Evolutionary conservation across 2,888 invertebrate species (phyloP).

Genomic region (Opisthograptis luteolata): DNA sequence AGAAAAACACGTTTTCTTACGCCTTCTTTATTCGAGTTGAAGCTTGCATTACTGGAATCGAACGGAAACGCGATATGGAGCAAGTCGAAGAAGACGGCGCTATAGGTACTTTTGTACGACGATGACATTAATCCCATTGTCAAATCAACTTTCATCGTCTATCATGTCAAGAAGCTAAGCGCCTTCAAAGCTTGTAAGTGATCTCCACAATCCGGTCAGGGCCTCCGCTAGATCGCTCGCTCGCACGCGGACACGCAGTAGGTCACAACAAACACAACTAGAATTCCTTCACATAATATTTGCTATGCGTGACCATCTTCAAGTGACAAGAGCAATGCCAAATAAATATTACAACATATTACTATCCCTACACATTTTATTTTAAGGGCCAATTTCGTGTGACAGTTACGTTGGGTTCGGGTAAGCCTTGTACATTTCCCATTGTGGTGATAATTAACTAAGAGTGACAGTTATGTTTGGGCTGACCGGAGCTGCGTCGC

Average conservation of each 20-base stretch:
- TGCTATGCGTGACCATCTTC: constrained; percentile 27
- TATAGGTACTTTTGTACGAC: background rate
- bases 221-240: constrained; percentile 10
- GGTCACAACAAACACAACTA: constrained; percentile 18
- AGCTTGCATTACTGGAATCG: background rate
- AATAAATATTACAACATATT: background rate
- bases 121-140: background rate
- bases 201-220: constrained; percentile 24
- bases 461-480: constrained; percentile 54
- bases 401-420: constrained; percentile 7
- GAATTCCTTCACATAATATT: constrained; percentile 30
- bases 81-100: background rate
- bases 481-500: constrained; percentile 44
- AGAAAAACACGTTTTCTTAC: constrained; percentile 20
- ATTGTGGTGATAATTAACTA: constrained; percentile 50
- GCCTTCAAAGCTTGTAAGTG: constrained; percentile 10
- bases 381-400: constrained; percentile 17
- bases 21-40: background rate
- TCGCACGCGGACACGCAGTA: constrained; percentile 12
- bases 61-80: background rate
- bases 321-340: constrained; percentile 19
- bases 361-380: background rate
- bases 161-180: background rate
- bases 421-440: constrained; percentile 35
- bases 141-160: background rate